Base-by-base conservation (phyloP, 2,797 vertebrate species). In the Falco peregrinus region DNA sequence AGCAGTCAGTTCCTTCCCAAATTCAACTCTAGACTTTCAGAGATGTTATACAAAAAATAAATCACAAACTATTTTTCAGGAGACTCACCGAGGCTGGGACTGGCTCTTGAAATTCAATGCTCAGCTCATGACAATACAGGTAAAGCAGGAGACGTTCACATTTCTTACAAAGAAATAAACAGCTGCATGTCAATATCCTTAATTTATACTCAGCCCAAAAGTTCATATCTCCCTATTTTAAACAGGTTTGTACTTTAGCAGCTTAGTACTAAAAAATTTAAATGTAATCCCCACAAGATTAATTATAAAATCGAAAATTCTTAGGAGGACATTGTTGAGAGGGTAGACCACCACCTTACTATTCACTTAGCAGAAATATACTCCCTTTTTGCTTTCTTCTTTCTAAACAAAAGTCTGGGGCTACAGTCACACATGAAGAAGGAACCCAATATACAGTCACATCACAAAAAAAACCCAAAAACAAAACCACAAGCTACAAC, bases 81-180 rank as follows among this genome's bases (percentile, higher is more conserved):
- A 73, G 50, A 98, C 99, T 99, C 98, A 99, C 99, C 98, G 99
- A 98, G 95, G 97, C 98, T 80, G 99, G 98, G 90, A 99, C 99
- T 39, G 99, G 99, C 97, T 99, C 99, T 82, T 99, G 99, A 97
- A 99, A 99, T 95, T 99, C 99, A 94, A 99, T 98, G 94, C 99
- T 99, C 98, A 99, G 98, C 97, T 99, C 99, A 89, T 99, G 99
- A 95, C 99, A 99, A 97, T 99, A 99, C 90, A 99, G 97, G 97
- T 99, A 98, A 94, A 99, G 98, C 92, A 99, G 98, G 95, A 99
- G 98, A 65, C 99, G 99, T 97, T 99, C 99, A 97, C 99, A 99
- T 98, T 98, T 99, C 99, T 99, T 96, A 65, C 4, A 81, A 96
- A 95, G 92, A 95, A 93, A 93, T 35, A 94, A 93, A 92, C 50